Conservation (phyloP, 2,888 invertebrate species). For the Altica lythri region DNA sequence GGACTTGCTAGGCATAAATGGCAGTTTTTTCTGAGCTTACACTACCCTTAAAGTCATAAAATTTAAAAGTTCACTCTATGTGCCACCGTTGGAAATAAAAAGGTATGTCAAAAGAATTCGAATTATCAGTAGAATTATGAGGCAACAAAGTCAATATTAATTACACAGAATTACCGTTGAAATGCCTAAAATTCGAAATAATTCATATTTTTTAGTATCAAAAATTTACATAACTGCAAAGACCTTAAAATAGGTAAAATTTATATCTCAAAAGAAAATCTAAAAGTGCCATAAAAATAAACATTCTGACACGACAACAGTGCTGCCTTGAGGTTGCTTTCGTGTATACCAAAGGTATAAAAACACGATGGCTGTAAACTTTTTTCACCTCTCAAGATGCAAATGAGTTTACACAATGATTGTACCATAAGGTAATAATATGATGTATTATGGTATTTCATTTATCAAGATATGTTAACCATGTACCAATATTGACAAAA, state of each 20-base stretch:
- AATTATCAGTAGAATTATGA: too few species aligned
- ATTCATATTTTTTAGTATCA: conserved; percentile 16
- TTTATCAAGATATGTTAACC: too few species aligned
- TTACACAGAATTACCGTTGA: too few species aligned
- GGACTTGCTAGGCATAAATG: too few species aligned
- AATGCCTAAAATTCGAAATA: conserved; percentile 8
- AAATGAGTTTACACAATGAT: conserved; percentile 28
- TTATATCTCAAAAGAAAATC: conserved; percentile 11
- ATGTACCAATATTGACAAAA: too few species aligned
- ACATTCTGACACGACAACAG: conserved; percentile 21
- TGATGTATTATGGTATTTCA: background rate
- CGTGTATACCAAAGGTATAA: conserved; percentile 18
- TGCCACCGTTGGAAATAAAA: too few species aligned
- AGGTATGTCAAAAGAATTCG: too few species aligned
- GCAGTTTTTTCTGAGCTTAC: too few species aligned
- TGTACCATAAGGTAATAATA: conserved; percentile 8
- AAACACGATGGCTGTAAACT: conserved; percentile 17
- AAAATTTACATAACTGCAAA: conserved; percentile 17
- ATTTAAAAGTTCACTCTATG: too few species aligned
- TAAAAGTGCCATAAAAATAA: conserved; percentile 21
- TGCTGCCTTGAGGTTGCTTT: conserved; percentile 11
- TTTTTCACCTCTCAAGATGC: conserved; percentile 23
- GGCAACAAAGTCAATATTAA: too few species aligned
- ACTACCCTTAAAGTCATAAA: too few species aligned
- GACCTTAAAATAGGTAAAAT: conserved; percentile 15